Evolutionary conservation across 1,140 invertebrate genomes (phyloP).

Genomic region (Musca domestica): DNA sequence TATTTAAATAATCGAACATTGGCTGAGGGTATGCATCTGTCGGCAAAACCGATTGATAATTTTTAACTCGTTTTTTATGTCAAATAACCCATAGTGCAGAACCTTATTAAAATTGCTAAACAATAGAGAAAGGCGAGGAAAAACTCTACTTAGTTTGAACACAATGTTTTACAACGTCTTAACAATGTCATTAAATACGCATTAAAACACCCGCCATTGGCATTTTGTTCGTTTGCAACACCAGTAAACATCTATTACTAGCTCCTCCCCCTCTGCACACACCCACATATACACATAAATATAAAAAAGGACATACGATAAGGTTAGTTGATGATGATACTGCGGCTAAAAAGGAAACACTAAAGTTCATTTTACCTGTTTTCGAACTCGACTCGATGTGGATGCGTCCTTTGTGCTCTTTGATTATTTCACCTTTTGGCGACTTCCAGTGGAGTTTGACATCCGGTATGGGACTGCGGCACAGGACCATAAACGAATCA

Average conservation of each 20-base stretch:
- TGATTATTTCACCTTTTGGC: conserved; percentile 50
- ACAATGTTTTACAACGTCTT: conserved; percentile 18
- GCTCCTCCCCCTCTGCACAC: neutral
- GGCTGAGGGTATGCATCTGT: no score
- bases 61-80: no score
- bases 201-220: conserved; percentile 9
- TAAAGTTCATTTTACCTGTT: conserved; percentile 14
- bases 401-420: conserved; percentile 51
- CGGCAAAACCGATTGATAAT: no score
- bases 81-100: no score
- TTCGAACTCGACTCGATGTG: conserved; percentile 48
- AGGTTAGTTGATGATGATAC: neutral
- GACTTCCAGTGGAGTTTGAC: conserved; percentile 50
- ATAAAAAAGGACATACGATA: neutral
- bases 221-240: neutral
- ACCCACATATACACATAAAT: neutral
- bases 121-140: no score
- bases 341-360: neutral
- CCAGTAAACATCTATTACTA: neutral
- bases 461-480: conserved; percentile 40
- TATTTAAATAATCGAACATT: no score
- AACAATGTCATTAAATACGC: conserved; percentile 24
- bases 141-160: neutral
- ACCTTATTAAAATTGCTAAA: no score
- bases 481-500: conserved; percentile 53